Evolutionary conservation across 2,888 invertebrate species (phyloP), one percentile per base, ranked within the genome.

Genomic region (Drosophila borealis): DNA sequence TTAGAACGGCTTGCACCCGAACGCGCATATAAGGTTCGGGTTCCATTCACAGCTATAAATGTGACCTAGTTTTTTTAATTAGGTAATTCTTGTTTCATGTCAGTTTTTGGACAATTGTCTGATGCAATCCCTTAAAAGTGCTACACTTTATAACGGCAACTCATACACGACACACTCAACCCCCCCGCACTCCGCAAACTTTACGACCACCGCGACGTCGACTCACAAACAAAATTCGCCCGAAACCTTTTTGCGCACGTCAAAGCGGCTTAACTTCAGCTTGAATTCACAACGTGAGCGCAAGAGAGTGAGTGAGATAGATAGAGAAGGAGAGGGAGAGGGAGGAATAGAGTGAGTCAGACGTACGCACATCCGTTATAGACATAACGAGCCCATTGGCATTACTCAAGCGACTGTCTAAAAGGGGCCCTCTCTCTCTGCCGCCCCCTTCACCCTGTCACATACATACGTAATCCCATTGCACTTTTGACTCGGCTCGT

Each of bases 401-500:
- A 64, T 74, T 63, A 70, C 59, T 59, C 61, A 64, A 46, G 61
- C 45, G 53, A 42, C 63, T 64, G 50, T 44, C 59, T 54, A 37
- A 63, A 45, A 44, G 49, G 9, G 19, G n/a, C 37, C 14, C 10
- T 11, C 9, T 0, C 17, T 0, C 17, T 14, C 17, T 11, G 6
- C 17, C 21, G 2, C 36, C 17, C 9, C 36, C 17, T 19, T 13
- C 25, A n/a, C 34, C 13, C 19, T 14, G 39, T 36, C n/a, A 19
- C 34, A 36, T 41, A 50, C 62, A 62, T 66, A 67, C 50, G 51
- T 75, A 75, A 80, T 70, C 81, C 67, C 70, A 78, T 53, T 81
- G 81, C 83, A 83, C 81, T 78, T 71, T 73, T 81, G 81, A 72
- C 81, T 83, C 29, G 59, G 33, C 64, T 77, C 48, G 69, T 74